Evolutionary conservation across 2,888 invertebrate species (phyloP).

Genomic region (Piscicola geometra): DNA sequence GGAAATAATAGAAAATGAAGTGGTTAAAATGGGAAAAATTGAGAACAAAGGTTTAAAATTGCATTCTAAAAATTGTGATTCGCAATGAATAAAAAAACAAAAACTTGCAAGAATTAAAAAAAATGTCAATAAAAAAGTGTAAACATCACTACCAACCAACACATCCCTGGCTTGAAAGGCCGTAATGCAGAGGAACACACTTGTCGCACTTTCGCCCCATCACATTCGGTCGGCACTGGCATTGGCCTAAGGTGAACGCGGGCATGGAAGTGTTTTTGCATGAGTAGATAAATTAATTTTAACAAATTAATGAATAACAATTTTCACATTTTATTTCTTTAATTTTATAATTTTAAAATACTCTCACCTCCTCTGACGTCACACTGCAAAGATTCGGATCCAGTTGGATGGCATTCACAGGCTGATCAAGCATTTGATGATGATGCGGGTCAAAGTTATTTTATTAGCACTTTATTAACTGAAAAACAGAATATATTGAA

Average conservation of each 20-base stretch:
- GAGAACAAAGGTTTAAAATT: too few species aligned
- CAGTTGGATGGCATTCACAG: constrained; percentile 90
- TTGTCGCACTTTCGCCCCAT: constrained; percentile 54
- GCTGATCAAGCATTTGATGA: constrained; percentile 59
- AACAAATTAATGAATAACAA: too few species aligned
- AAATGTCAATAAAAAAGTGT: constrained; percentile 1
- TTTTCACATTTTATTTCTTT: neutral
- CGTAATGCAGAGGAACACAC: constrained; percentile 54
- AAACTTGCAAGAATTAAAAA: too few species aligned
- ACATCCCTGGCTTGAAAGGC: constrained; percentile 71
- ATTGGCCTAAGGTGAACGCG: constrained; percentile 46
- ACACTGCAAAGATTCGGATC: constrained; percentile 75
- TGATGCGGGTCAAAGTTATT: too few species aligned
- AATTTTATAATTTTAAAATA: neutral
- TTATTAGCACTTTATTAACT: too few species aligned
- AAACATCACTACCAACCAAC: constrained; percentile 60
- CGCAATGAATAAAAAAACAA: too few species aligned
- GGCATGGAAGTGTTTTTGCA: too few species aligned
- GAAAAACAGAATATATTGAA: too few species aligned
- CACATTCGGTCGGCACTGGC: constrained; percentile 54
- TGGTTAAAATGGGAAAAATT: too few species aligned
- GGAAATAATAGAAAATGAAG: too few species aligned
- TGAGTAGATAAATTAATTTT: too few species aligned
- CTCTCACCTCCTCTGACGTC: constrained; percentile 51
- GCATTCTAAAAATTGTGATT: too few species aligned